Evolutionary conservation across 2,888 invertebrate species (phyloP), one percentile per base, ranked within the genome.

Genomic region (Cylindroiulus punctatus): DNA sequence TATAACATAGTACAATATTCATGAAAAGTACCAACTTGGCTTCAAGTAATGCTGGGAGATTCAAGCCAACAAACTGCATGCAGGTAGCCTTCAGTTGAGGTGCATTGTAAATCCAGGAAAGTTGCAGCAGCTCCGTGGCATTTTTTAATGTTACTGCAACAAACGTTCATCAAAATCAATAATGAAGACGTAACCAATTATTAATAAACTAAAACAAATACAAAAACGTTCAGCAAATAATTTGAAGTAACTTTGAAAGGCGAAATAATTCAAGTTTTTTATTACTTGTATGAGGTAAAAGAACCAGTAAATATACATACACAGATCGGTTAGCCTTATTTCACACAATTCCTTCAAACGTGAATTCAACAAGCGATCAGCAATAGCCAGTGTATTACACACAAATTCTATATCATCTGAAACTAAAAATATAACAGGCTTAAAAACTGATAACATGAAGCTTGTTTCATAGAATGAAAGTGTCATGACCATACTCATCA

Each of bases 311-410:
- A 4, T n/a, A 47, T 47, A 90, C 90, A 89, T 88, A 91, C 91
- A 91, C 86, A 94, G 91, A 87, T 93, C 93, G 0, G 93, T 92
- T 47, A 96, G 90, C 0, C 94, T 91, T 1, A 93, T 91, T 90
- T 95, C 95, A 91, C 95, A 94, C 91, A 95, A 93, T 90, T 95
- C 94, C 88, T 94, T 93, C 14, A 97, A 92, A 17, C 94, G 91
- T 0, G 92, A 92, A 8, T 96, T 93, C 88, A 97, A 93, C 47
- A 96, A 93, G 89, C 96, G 96, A 90, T 97, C 97, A 36, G 96
- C 94, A 17, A 95, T 93, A 12, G 95, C 93, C 36, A 97, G 92
- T 90, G 96, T 92, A 90, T 95, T 94, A 90, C 94, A 95, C 88
- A 95, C 92, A 87, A 93, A 93, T 89, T 96, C 95, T 0, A 94